Evolutionary conservation across 1,140 invertebrate genomes (phyloP).

Genomic region (Pemphigus obesinymphae): DNA sequence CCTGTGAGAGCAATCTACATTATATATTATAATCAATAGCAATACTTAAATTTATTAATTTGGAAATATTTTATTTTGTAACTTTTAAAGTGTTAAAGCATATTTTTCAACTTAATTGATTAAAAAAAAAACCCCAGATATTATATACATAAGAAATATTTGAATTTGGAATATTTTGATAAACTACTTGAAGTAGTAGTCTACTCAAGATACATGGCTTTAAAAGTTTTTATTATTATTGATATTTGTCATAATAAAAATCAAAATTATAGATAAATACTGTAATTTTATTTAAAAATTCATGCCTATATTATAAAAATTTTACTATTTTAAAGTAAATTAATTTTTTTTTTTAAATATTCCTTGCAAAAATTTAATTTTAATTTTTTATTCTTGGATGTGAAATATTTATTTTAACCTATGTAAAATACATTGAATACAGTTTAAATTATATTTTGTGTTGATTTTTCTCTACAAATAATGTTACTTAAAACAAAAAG

Average conservation of each 20-base stretch:
- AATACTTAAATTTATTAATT: no score
- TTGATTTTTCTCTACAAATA: neutral
- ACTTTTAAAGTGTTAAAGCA: neutral
- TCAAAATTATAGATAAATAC: conserved; percentile 23
- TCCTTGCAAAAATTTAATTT: neutral
- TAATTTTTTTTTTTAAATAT: neutral
- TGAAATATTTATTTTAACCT: conserved; percentile 6
- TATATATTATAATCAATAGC: no score
- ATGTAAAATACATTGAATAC: conserved; percentile 16
- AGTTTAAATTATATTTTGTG: neutral
- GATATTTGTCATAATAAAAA: neutral
- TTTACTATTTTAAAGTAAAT: conserved; percentile 1
- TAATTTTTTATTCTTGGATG: neutral
- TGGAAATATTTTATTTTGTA: neutral
- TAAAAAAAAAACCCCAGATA: no score
- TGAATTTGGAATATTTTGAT: conserved; percentile 9
- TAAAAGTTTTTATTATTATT: neutral
- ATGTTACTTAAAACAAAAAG: neutral
- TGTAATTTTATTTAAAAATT: neutral
- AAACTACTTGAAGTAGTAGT: neutral
- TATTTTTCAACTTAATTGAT: no score
- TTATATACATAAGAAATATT: neutral
- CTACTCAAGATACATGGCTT: neutral
- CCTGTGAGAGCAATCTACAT: no score
- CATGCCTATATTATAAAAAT: neutral